Base-by-base conservation (phyloP, 2,113 vertebrate genomes). In the Cololabis saira region DNA sequence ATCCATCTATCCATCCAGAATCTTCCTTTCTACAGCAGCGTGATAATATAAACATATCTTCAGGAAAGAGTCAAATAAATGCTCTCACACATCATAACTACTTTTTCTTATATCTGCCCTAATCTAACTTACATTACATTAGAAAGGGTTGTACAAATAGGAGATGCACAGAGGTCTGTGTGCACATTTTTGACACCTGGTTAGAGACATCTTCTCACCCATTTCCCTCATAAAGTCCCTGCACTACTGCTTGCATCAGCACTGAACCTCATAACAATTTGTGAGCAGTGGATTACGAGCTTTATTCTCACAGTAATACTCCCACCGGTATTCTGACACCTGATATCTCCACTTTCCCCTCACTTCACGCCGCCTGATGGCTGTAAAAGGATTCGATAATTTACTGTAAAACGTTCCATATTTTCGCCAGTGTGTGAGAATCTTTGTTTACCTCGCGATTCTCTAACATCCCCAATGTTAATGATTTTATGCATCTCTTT, bases 281-380 rank as follows among this genome's bases (percentile, higher is more conserved):
- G 89, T 84, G 84, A 88, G 79, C 81, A 80, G 84, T 88, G 86
- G 86, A 86, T 89, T 90, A 89, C 85, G 78, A 84, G 85, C 80
- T 89, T 81, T 76, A 74, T 80, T 78, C 40, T 12, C 68, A 74
- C 67, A 75, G 76, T 80, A 66, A 81, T 66, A 81, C 58, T 81
- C 82, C 65, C 66, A 56, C 57, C 48, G 73, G 48, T 53, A 33
- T 79, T 67, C 67, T 78, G 81, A 80, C 76, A 79, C 73, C 66
- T 40, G 55, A 61, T 62, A 71, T 83, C 68, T 77, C 64, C 66
- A 67, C 62, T 69, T 72, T 69, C 45, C 17, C 27, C 68, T 61
- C 11, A 40, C 50, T 68, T 77, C 51, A 17, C 11, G 1, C 27
- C 41, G 27, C 22, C 2, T 59, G 49, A 70, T 44, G 50, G 50